Evolutionary conservation across 2,797 vertebrate species (phyloP), one percentile per base, ranked within the genome.

Genomic region (Rhinophrynus dorsalis): DNA sequence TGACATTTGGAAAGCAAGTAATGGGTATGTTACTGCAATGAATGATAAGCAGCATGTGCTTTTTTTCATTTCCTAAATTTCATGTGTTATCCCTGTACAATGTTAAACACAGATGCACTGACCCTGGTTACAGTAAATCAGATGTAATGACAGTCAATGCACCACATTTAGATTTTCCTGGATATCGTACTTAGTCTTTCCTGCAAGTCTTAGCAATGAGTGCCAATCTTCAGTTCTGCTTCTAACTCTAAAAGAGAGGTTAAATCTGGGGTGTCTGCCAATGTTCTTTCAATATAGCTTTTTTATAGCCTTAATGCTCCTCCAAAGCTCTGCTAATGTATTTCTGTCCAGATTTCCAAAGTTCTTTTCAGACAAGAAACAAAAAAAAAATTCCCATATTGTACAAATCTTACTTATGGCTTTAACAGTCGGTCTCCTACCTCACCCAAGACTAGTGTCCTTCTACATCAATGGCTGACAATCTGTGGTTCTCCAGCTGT

Each of bases 211-310:
- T 24, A 51, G 29, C 29, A 23, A 5, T 27, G 24, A 51, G 24
- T 13, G 4, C 47, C 24, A 51, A 29, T 51, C 13, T 15, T 5
- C 5, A 29, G 13, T 29, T 51, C 47, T 17, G 15, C 15, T 24
- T 20, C 12, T 51, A 24, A 42, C 12, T 42, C 38, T n/a, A 18
- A 18, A 42, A n/a, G 13, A n/a, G 38, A 42, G n/a, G 48, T 38
- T 24, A 52, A 44, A 55, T 44, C 37, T 55, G 27, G 20, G 42
- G 20, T 56, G 37, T 2, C 29, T 56, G 30, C 24, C 56, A 68
- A 23, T 26, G 21, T 32, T 58, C 33, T n/a, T 21, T 58, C 12
- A 58, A 13, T 26, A 12, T n/a, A 30, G 24, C 13, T 52, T 60
- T 44, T 40, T 47, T 57, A 18, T 48, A 51, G 30, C 18, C 9